Base-by-base conservation (phyloP, 2,113 vertebrate species). In the Ophiodon elongatus region DNA sequence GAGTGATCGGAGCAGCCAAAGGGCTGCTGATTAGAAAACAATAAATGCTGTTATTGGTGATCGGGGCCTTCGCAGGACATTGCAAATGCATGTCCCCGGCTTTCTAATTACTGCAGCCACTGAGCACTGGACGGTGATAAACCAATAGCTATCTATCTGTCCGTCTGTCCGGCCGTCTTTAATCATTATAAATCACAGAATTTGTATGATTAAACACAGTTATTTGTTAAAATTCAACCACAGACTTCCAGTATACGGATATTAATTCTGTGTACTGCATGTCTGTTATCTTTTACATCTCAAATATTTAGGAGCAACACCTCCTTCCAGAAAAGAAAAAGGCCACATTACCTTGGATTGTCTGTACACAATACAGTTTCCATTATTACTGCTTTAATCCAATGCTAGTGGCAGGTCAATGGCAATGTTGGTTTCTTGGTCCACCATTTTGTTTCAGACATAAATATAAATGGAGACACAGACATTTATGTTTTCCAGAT, bases 11-110 rank as follows among this genome's bases (percentile, higher is more conserved):
- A 89, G 93, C 88, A 93, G 93, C 94, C 93, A 90, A 93, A 93
- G 91, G 93, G 90, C 91, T 91, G 91, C 94, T 95, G 94, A 95
- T 96, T 95, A 95, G 94, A 96, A 95, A 95, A 95, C 95, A 94
- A 95, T 95, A 94, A 94, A 95, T 93, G 92, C 89, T 94, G 93
- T 93, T 94, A 95, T 95, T 93, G 94, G 94, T 94, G 92, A 93
- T 93, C 85, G 50, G 85, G 86, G 85, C 87, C 88, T 90, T 85
- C 87, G 85, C 88, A 92, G 93, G 91, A 94, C 90, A 93, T 88
- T 91, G 88, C 85, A 91, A 93, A 94, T 93, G 91, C 92, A 92
- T 93, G 89, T 93, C 88, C 64, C 67, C 88, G 89, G 77, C 90
- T 91, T 92, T 94, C 90, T 94, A 94, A 95, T 95, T 93, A 95